phyloP scores from a whole-genome alignment of 2,113 vertebrate species.

The Trochalopteron elliotii region DNA sequence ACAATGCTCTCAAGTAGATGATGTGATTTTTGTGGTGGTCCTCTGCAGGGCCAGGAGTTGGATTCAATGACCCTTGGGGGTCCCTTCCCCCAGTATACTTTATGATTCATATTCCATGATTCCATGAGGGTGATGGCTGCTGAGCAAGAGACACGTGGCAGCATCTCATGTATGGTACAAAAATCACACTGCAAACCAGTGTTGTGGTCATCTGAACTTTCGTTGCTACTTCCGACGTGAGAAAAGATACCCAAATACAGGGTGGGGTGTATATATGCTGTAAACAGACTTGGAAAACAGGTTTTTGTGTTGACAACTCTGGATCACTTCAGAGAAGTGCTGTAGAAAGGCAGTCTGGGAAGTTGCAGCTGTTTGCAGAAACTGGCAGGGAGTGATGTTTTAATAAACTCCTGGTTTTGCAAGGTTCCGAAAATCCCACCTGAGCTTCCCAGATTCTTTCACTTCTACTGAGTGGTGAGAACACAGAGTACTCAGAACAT shows the following conservation, averaged over 20 bases:
- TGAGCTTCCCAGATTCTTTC: not conserved
- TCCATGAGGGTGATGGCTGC: not conserved
- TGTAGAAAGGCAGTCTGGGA: not conserved
- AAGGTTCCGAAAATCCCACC: not conserved
- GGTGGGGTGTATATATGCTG: fast-evolving
- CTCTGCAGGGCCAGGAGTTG: not conserved
- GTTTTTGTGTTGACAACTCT: not conserved
- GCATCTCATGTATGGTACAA: not conserved
- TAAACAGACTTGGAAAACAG: not conserved
- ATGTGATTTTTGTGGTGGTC: not conserved
- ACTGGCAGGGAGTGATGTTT: not conserved
- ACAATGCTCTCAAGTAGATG: not conserved
- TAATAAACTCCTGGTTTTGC: not conserved
- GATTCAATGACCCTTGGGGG: fast-evolving
- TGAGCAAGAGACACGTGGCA: not conserved
- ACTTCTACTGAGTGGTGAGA: not conserved
- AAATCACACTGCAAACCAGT: not conserved
- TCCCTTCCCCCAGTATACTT: fast-evolving
- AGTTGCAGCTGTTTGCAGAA: not conserved
- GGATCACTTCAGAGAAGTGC: not conserved
- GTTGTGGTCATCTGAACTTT: not conserved
- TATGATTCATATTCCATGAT: not conserved
- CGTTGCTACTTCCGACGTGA: not conserved
- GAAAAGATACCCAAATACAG: not conserved
- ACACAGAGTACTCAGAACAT: not conserved